Percentiles rank a stretch among this genome's conserved stretches.
Evolutionary conservation across 2,888 invertebrate genomes (phyloP).

Genomic region (Euspilapteryx auroguttella): DNA sequence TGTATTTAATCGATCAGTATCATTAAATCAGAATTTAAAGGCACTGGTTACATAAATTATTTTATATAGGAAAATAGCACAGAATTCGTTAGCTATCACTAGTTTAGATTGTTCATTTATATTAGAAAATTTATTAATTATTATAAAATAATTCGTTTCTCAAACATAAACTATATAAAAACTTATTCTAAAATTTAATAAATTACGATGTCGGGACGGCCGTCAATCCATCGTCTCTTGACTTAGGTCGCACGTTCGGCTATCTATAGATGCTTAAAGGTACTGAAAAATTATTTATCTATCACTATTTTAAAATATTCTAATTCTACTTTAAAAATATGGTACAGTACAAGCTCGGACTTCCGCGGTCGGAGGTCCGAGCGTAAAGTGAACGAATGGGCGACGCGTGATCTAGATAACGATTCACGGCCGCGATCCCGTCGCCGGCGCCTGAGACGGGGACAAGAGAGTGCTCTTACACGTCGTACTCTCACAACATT

Average conservation of each 20-base stretch:
- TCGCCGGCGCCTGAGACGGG: conserved; percentile 43
- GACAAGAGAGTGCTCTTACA: conserved; percentile 50
- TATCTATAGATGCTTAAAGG: conserved; percentile 52
- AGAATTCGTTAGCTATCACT: conserved; percentile 32
- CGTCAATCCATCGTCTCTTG: conserved; percentile 56
- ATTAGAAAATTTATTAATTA: conserved; percentile 41
- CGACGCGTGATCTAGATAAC: conserved; percentile 51
- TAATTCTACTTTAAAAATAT: conserved; percentile 50
- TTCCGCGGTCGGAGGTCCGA: conserved; percentile 31
- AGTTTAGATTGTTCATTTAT: conserved; percentile 29
- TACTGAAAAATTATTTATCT: conserved; percentile 54
- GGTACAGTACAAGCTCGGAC: conserved; percentile 51
- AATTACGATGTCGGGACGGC: conserved; percentile 61
- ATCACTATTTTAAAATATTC: conserved; percentile 49
- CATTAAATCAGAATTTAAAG: conserved; percentile 28
- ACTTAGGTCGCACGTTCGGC: conserved; percentile 60
- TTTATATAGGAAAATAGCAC: conserved; percentile 29
- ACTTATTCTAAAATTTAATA: conserved; percentile 47
- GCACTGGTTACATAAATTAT: conserved; percentile 34
- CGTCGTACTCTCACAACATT: too few relatives aligned
- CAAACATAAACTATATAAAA: conserved; percentile 49
- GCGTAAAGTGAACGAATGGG: conserved; percentile 55
- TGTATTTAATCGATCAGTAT: too few relatives aligned
- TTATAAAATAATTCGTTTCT: conserved; percentile 42
- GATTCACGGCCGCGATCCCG: conserved; percentile 51